A percentile compares a stretch with the other conserved stretches of the same genome.
Evolutionary conservation across 1,140 invertebrate species (phyloP).

Genomic region (Halesus radiatus): DNA sequence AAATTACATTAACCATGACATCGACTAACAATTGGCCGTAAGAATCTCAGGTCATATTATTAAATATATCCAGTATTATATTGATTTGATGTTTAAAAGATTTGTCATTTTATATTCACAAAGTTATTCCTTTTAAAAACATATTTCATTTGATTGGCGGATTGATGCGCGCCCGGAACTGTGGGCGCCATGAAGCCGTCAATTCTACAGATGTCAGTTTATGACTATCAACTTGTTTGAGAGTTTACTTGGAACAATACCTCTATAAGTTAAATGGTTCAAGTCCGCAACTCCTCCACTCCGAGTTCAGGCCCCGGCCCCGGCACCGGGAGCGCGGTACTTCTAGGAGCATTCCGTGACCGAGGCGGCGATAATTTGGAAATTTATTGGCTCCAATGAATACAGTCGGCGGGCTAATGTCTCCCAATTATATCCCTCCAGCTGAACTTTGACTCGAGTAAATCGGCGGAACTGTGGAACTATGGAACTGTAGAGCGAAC

Average conservation of each 20-base stretch:
- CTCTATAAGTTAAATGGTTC: background rate
- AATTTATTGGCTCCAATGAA: slow-evolving; percentile 54
- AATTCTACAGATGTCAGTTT: background rate
- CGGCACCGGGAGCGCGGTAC: no score
- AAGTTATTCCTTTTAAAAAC: no score
- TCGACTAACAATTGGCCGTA: no score
- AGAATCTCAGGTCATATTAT: no score
- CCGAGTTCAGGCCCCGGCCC: background rate
- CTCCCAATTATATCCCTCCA: slow-evolving; percentile 46
- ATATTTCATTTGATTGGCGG: no score
- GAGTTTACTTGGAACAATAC: slow-evolving; percentile 3
- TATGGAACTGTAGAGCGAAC: slow-evolving; percentile 1
- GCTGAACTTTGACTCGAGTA: slow-evolving; percentile 40
- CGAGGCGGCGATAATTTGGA: slow-evolving; percentile 52
- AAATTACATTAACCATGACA: no score
- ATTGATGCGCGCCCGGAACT: no score
- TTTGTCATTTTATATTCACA: no score
- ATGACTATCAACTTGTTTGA: background rate
- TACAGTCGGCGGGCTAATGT: slow-evolving; percentile 54
- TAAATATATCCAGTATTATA: no score
- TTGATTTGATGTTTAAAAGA: no score
- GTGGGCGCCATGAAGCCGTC: no score
- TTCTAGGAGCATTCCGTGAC: slow-evolving; percentile 1
- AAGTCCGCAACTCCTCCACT: background rate
- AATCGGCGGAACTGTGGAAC: background rate